A percentile compares a stretch with the other conserved stretches of the same genome.
Evolutionary conservation across 2,113 vertebrate species (phyloP).

Genomic region (Pelobates fuscus): DNA sequence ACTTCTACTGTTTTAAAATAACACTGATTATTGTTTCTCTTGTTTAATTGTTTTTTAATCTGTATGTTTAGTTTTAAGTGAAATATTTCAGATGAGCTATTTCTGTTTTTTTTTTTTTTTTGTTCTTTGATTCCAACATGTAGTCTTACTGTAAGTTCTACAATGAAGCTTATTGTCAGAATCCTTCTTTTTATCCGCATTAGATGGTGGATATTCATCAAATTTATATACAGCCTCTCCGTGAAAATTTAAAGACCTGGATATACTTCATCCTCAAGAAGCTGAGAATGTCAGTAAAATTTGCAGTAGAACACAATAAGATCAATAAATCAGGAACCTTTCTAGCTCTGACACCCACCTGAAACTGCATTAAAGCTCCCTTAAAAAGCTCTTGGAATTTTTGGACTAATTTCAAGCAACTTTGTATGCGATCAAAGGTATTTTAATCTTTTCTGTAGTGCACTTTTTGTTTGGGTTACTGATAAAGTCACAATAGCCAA

Average conservation of each 20-base stretch:
- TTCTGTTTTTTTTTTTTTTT: too few species aligned
- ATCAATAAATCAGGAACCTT: constrained; percentile 29
- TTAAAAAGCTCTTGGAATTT: constrained; percentile 35
- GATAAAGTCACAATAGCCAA: too few species aligned
- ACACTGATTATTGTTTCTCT: too few species aligned
- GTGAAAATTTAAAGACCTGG: constrained; percentile 20
- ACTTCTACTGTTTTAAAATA: too few species aligned
- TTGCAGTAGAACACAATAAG: constrained; percentile 12
- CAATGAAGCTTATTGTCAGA: not conserved
- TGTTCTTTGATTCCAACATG: not conserved
- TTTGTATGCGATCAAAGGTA: constrained; percentile 24
- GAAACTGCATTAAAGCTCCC: constrained; percentile 29
- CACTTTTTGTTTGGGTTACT: not conserved
- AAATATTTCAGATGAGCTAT: not conserved
- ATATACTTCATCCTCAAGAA: constrained; percentile 23
- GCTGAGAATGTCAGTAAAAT: constrained; percentile 27
- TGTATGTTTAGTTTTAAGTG: too few species aligned
- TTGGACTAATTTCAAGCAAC: constrained; percentile 16
- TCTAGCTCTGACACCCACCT: constrained; percentile 9
- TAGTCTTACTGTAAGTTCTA: not conserved
- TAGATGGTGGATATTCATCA: constrained; percentile 25
- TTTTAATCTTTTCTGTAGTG: not conserved
- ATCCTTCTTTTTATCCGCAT: constrained; percentile 11
- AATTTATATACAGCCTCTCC: constrained; percentile 28
- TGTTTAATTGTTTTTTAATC: too few species aligned